These are phyloP conservation scores for Barnardius zonarius DNA, from an alignment of 2,113 vertebrate genomes.

Conservation along the genomic window DNA sequence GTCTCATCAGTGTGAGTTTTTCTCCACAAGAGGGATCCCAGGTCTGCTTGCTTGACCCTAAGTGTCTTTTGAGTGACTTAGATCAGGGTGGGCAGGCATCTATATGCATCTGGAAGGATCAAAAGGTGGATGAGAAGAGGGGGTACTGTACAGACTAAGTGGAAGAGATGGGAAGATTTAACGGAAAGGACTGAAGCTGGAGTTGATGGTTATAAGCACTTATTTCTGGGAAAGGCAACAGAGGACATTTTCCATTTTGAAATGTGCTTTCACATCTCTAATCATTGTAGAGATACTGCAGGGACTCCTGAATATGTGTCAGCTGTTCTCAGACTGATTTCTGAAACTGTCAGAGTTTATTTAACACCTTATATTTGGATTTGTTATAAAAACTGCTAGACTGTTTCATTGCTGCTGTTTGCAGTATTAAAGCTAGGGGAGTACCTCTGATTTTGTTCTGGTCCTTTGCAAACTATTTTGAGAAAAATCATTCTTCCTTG, in stretches of 20 bases:
- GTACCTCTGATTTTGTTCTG: background rate
- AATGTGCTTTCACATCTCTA: background rate
- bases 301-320: background rate
- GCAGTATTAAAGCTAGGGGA: background rate
- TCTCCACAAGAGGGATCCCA: conserved; percentile 9
- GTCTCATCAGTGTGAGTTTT: background rate
- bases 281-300: background rate
- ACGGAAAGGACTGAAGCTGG: background rate
- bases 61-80: background rate
- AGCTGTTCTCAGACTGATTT: background rate
- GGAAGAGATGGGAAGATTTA: background rate
- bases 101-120: background rate
- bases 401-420: background rate
- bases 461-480: background rate
- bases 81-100: background rate
- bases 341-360: background rate
- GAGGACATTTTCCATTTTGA: background rate
- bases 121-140: background rate
- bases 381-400: background rate
- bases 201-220: background rate
- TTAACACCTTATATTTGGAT: background rate
- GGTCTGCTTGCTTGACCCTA: background rate
- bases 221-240: background rate
- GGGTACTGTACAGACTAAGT: background rate
- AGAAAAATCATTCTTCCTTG: conserved; percentile 30